Evolutionary conservation across 2,888 invertebrate species (phyloP).

Genomic region (Linyphia triangularis): DNA sequence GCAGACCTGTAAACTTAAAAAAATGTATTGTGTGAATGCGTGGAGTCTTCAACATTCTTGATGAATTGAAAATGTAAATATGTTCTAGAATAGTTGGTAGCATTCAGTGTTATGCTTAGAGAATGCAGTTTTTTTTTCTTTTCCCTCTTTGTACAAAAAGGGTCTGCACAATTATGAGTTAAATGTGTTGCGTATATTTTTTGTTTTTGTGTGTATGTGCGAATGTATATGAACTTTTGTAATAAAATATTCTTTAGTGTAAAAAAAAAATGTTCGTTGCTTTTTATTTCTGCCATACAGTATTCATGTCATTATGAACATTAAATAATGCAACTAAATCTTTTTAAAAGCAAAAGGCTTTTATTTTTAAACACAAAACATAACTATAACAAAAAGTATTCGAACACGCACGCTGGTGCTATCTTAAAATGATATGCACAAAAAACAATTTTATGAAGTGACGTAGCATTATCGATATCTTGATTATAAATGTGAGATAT

Average conservation of each 20-base stretch:
- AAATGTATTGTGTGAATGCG: background rate
- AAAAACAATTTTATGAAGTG: no score
- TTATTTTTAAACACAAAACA: background rate
- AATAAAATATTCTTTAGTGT: slow-evolving; percentile 72
- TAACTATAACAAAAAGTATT: no score
- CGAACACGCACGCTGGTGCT: no score
- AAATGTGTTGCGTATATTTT: slow-evolving; percentile 56
- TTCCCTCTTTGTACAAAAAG: slow-evolving; percentile 15
- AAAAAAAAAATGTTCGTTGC: no score
- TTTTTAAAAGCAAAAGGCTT: background rate
- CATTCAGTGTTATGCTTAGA: slow-evolving; percentile 47
- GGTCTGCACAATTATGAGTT: slow-evolving; percentile 68
- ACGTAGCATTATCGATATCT: no score
- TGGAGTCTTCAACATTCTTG: slow-evolving; percentile 28
- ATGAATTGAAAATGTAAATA: slow-evolving; percentile 57
- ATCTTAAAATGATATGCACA: no score
- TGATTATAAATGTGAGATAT: no score
- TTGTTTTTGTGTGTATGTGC: slow-evolving; percentile 50
- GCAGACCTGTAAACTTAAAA: background rate
- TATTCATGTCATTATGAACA: background rate
- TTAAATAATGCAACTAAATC: background rate
- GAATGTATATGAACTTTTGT: slow-evolving; percentile 72
- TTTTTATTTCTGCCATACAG: no score
- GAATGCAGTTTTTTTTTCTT: slow-evolving; percentile 29
- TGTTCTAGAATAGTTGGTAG: slow-evolving; percentile 45